These are phyloP conservation scores for Coregonus sp. DNA, from an alignment of 2,797 vertebrate species.

Conservation along the genomic window DNA sequence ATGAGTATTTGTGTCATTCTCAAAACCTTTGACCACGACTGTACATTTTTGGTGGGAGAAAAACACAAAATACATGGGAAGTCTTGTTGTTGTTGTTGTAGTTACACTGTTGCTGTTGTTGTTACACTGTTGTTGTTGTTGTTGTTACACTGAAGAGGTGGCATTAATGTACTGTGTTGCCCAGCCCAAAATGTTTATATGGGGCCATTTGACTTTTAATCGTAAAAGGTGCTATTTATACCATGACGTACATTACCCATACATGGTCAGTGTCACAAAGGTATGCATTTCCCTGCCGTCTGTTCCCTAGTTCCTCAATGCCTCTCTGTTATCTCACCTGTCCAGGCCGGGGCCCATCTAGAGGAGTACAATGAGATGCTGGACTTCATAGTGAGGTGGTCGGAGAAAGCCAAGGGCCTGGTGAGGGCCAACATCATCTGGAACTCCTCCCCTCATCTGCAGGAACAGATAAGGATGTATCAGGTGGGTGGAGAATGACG, in stretches of 20 bases:
- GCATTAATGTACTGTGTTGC: neutral
- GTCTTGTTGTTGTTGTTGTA: neutral
- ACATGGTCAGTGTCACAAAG: neutral
- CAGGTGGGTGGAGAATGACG: conserved; percentile 76
- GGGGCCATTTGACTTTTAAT: neutral
- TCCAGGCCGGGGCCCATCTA: conserved; percentile 86
- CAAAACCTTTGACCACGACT: no score
- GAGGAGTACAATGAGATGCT: conserved; percentile 95
- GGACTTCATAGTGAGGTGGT: conserved; percentile 90
- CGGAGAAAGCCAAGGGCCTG: conserved; percentile 89
- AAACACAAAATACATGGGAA: neutral
- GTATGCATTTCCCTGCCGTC: neutral
- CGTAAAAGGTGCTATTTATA: neutral
- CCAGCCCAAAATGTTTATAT: neutral
- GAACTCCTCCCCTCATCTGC: conserved; percentile 91
- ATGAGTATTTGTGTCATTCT: no score
- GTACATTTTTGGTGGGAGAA: neutral
- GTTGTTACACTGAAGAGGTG: neutral
- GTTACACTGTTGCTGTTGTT: neutral
- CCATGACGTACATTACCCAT: neutral
- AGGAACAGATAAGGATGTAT: conserved; percentile 90
- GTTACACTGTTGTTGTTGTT: neutral
- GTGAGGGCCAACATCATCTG: conserved; percentile 86
- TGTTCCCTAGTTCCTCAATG: neutral
- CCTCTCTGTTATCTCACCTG: conserved; percentile 27